phyloP scores from a whole-genome alignment of 2,888 invertebrate genomes.

The Drosophila neonasuta region DNA sequence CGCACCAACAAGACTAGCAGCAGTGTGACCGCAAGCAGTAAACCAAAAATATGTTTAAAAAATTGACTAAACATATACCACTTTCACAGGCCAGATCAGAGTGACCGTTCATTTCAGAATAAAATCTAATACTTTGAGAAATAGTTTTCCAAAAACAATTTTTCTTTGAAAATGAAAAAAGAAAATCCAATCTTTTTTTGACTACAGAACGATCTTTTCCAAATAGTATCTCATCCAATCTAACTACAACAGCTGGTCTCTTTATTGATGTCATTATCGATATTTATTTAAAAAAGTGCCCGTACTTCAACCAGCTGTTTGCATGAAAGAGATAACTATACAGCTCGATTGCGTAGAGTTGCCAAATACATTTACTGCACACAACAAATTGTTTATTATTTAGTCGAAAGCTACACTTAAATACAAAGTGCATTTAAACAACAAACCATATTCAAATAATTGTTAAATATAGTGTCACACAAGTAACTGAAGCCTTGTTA shows the following conservation, averaged over 20 bases:
- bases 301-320: slow-evolving; percentile 45
- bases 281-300: slow-evolving; percentile 22
- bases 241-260: slow-evolving; percentile 31
- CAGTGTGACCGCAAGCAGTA: not conserved
- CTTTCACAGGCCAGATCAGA: not conserved
- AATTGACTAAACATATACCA: not conserved
- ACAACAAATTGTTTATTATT: slow-evolving; percentile 59
- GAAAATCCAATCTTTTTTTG: no score
- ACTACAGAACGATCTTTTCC: no score
- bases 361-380: slow-evolving; percentile 32
- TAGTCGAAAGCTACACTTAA: slow-evolving; percentile 30
- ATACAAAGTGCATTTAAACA: slow-evolving; percentile 2
- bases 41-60: not conserved
- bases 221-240: no score
- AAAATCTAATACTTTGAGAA: not conserved
- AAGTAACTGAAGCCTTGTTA: not conserved
- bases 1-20: slow-evolving; percentile 33
- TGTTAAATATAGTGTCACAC: not conserved
- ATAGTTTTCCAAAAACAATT: no score
- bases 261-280: slow-evolving; percentile 29
- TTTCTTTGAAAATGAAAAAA: no score
- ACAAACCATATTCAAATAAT: not conserved
- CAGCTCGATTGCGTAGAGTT: slow-evolving; percentile 25
- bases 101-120: not conserved
- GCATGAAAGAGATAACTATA: slow-evolving; percentile 33